Conservation (phyloP, 92 coral and sea anemone species). For the Palythoa caribaeorum region DNA sequence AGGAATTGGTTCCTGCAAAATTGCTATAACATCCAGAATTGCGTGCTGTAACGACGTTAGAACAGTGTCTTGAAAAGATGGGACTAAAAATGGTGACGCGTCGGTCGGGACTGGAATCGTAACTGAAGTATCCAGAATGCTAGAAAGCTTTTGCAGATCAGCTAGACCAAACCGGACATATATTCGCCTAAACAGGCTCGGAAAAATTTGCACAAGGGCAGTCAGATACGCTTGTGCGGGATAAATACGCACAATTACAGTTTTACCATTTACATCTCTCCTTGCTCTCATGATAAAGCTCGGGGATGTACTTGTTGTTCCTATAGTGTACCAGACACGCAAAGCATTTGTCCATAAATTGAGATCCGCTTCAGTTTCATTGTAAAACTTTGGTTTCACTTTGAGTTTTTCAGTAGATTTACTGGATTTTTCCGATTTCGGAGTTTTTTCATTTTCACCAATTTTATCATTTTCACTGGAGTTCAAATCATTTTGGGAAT, state of each 20-base stretch:
- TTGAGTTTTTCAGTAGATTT: constrained; percentile 75
- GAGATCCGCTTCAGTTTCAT: constrained; percentile 91
- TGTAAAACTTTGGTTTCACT: constrained; percentile 94
- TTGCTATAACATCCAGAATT: constrained; percentile 82
- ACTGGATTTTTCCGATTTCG: constrained; percentile 47
- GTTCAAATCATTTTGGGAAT: constrained; percentile 58
- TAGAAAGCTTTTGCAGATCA: constrained; percentile 92
- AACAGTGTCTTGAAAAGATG: constrained; percentile 90
- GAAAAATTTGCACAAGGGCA: constrained; percentile 92
- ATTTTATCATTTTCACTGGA: constrained; percentile 60
- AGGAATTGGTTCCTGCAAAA: constrained; percentile 91
- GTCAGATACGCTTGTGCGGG: constrained; percentile 92
- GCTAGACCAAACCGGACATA: constrained; percentile 96
- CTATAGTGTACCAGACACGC: constrained; percentile 96
- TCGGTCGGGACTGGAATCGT: constrained; percentile 90
- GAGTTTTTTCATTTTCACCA: constrained; percentile 18
- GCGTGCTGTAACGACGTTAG: constrained; percentile 92
- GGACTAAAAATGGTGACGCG: constrained; percentile 91
- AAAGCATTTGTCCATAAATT: constrained; percentile 97
- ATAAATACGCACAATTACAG: constrained; percentile 69
- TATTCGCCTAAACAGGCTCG: constrained; percentile 85
- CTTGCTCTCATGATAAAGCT: constrained; percentile 75
- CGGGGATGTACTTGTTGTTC: constrained; percentile 79
- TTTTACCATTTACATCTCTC: constrained; percentile 87
- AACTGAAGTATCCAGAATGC: constrained; percentile 79